A percentile compares a stretch with the other conserved stretches of the same genome.
Evolutionary conservation across 2,888 invertebrate species (phyloP).

Genomic region (Physocephala rufipes): DNA sequence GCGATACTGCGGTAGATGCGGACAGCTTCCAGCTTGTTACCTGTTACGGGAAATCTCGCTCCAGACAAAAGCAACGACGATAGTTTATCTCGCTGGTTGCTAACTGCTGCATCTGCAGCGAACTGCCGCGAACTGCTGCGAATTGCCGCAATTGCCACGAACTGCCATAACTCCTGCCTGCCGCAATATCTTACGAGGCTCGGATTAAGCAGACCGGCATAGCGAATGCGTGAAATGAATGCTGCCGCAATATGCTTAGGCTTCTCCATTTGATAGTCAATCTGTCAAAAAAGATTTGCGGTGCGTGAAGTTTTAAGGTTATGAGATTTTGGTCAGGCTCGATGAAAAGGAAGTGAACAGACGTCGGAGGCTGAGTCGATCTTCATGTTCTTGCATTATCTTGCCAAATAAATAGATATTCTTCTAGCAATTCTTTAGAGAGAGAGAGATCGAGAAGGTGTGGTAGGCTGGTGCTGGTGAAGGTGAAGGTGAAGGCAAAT

Average conservation of each 20-base stretch:
- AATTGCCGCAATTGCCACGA: too few species aligned
- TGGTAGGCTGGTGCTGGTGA: neutral
- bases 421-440: neutral
- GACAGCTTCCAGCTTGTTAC: conserved; percentile 7
- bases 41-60: neutral
- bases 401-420: neutral
- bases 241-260: conserved; percentile 20
- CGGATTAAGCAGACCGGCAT: conserved; percentile 38
- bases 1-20: neutral
- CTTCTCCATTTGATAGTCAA: conserved; percentile 43
- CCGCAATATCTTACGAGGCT: too few species aligned
- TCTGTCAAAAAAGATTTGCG: conserved; percentile 45
- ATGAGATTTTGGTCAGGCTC: conserved; percentile 23
- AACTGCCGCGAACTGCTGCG: too few species aligned
- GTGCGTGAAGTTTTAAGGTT: conserved; percentile 41
- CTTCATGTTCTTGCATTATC: conserved; percentile 8
- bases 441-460: neutral
- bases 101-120: neutral
- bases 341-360: conserved; percentile 17
- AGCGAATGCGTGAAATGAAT: conserved; percentile 36
- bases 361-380: neutral
- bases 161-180: too few species aligned
- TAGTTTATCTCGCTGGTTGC: conserved; percentile 25
- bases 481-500: too few species aligned
- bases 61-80: conserved; percentile 21